A percentile compares a stretch with the other conserved stretches of the same genome.
phyloP scores from a whole-genome alignment of 2,797 vertebrate species.

The Siniperca obscura region DNA sequence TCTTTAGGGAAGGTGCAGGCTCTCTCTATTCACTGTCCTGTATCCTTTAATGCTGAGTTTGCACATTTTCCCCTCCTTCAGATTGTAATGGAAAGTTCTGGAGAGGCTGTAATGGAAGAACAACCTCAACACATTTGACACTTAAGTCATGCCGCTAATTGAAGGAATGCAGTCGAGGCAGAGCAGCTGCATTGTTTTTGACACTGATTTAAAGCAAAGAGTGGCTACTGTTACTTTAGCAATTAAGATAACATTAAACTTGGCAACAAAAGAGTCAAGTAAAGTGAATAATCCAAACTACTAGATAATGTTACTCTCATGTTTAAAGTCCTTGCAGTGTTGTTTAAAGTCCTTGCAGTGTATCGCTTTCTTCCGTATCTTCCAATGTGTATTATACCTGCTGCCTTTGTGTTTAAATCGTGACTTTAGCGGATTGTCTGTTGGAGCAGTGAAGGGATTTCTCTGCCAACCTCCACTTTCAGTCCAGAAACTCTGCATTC shows the following conservation, averaged over 20 bases:
- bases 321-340: conserved; percentile 26
- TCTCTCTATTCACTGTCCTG: conserved; percentile 49
- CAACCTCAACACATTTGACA: conserved; percentile 56
- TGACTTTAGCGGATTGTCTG: conserved; percentile 68
- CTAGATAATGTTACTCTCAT: conserved; percentile 30
- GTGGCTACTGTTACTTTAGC: conserved; percentile 58
- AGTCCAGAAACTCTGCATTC: conserved; percentile 73
- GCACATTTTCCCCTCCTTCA: conserved; percentile 51
- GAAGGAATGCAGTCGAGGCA: conserved; percentile 55
- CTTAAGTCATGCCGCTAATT: conserved; percentile 54
- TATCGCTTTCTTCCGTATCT: conserved; percentile 29
- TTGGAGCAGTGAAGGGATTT: conserved; percentile 54
- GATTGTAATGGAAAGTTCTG: conserved; percentile 69
- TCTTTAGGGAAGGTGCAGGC: conserved; percentile 61
- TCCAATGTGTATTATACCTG: conserved; percentile 54
- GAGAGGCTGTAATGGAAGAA: conserved; percentile 64
- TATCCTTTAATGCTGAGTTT: conserved; percentile 50
- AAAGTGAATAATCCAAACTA: conserved; percentile 48
- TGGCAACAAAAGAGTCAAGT: conserved; percentile 27
- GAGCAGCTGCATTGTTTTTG: conserved; percentile 58
- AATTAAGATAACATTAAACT: conserved; percentile 57
- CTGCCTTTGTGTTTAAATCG: conserved; percentile 61
- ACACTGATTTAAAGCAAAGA: conserved; percentile 54
- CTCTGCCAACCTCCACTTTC: conserved; percentile 65
- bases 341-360: conserved; percentile 31